Evolutionary conservation across 2,797 vertebrate genomes (phyloP).

Genomic region (Zalophus californianus): DNA sequence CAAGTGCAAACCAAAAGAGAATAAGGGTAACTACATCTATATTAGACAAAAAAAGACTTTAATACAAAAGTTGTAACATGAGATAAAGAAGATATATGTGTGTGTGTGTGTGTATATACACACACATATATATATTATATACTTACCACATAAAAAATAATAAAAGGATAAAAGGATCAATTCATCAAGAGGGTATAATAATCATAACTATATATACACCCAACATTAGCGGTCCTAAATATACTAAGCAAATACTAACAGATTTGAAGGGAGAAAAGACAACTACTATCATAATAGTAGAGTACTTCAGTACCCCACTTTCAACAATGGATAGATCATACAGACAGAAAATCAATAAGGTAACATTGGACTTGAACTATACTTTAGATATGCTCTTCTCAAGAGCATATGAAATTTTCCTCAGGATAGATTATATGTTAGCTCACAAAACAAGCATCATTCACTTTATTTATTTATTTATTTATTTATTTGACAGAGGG

Average conservation of each 20-base stretch:
- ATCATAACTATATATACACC: background rate
- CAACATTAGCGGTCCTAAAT: background rate
- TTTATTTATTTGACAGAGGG: too few species aligned
- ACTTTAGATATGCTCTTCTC: background rate
- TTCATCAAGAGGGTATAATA: background rate
- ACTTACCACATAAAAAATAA: background rate
- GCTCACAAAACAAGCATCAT: background rate
- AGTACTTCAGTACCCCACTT: background rate
- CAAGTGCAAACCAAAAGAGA: background rate
- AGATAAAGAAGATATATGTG: background rate
- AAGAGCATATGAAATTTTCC: background rate
- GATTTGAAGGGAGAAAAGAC: background rate
- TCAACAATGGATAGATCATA: background rate
- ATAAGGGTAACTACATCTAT: background rate
- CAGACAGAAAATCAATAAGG: background rate
- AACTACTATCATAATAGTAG: background rate
- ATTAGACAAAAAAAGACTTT: background rate
- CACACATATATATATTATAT: background rate
- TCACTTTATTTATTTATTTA: background rate
- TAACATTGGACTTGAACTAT: background rate
- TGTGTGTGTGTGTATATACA: background rate
- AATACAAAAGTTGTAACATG: background rate
- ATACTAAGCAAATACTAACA: background rate
- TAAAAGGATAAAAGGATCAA: background rate
- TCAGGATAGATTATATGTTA: background rate